phyloP scores from a whole-genome alignment of 2,888 invertebrate species.

The Agriopis leucophaearia region DNA sequence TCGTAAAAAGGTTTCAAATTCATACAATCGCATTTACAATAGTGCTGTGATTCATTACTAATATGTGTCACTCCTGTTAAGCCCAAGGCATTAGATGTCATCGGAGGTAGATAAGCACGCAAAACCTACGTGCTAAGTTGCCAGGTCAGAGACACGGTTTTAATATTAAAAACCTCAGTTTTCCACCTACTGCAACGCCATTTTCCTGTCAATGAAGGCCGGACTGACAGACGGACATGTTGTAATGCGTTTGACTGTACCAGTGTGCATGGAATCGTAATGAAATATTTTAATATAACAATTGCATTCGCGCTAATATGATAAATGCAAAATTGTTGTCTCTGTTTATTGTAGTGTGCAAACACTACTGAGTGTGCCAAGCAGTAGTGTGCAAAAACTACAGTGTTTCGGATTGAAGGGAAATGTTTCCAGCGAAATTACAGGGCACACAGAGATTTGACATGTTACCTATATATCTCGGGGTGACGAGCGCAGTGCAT shows the following conservation, averaged over 20 bases:
- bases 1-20: not conserved
- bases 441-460: no score
- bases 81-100: slow-evolving; percentile 26
- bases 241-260: slow-evolving; percentile 65
- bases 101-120: slow-evolving; percentile 21
- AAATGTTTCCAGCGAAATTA: no score
- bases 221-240: slow-evolving; percentile 65
- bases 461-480: no score
- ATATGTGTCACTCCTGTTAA: slow-evolving; percentile 26
- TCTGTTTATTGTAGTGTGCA: no score
- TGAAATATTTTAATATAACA: slow-evolving; percentile 43
- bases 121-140: slow-evolving; percentile 32
- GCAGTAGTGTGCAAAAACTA: no score
- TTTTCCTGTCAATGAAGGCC: slow-evolving; percentile 77
- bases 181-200: slow-evolving; percentile 68
- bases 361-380: no score
- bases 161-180: slow-evolving; percentile 72
- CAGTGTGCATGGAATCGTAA: slow-evolving; percentile 67
- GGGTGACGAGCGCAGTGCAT: no score
- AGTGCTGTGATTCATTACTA: not conserved
- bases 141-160: slow-evolving; percentile 56
- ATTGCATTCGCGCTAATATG: not conserved
- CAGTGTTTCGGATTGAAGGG: no score
- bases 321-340: not conserved
- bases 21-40: not conserved